phyloP scores from a whole-genome alignment of 2,797 vertebrate species.

The Oreochromis grahami region DNA sequence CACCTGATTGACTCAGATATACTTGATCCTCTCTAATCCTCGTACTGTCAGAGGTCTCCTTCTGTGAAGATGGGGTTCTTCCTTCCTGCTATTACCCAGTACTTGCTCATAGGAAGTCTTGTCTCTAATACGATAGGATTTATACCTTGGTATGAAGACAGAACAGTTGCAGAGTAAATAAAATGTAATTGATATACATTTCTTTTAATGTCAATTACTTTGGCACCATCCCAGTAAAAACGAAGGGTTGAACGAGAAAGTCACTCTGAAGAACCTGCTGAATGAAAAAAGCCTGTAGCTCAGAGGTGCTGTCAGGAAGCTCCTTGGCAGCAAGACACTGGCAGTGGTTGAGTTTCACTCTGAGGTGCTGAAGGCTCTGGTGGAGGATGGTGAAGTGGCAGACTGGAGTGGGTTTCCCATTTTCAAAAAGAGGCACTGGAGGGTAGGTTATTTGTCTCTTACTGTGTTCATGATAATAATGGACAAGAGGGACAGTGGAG shows the following conservation, averaged over 20 bases:
- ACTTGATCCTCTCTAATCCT: not conserved
- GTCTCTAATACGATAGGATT: not conserved
- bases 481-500: not conserved
- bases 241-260: not conserved
- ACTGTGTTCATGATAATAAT: not conserved
- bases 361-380: not conserved
- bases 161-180: not conserved
- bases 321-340: not conserved
- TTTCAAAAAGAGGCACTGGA: not conserved
- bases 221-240: not conserved
- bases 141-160: not conserved
- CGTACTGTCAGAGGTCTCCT: not conserved
- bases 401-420: not conserved
- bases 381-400: not conserved
- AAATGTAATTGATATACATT: not conserved
- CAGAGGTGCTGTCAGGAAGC: not conserved
- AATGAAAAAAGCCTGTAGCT: not conserved
- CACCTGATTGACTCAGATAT: not conserved
- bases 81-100: not conserved
- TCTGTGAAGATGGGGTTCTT: not conserved
- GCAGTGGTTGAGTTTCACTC: not conserved
- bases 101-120: not conserved
- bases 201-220: not conserved
- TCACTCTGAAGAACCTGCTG: not conserved
- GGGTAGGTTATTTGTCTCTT: not conserved